Evolutionary conservation across 2,888 invertebrate species (phyloP), one percentile per base, ranked within the genome.

Genomic region (Xestia c-nigrum): DNA sequence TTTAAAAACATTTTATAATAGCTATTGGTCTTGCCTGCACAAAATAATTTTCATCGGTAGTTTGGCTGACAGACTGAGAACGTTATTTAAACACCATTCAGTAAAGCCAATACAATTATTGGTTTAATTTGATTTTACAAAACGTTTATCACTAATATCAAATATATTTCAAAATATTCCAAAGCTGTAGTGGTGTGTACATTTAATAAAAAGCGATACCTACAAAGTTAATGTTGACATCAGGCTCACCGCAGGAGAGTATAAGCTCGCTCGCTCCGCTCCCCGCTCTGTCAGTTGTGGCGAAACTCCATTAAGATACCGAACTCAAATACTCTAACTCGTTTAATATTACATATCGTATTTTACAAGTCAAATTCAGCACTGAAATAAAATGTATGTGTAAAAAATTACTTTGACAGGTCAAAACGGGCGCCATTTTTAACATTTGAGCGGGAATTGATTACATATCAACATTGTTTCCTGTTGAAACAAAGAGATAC

Each of bases 281-380:
- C 85, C 83, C 61, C 43, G 19, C 59, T 84, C 72, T 81, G 75
- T 77, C 77, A 78, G 74, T 78, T 91, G 92, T 85, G 92, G 92
- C 76, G 47, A 88, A 87, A 86, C 81, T 90, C 92, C 93, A 93
- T 93, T 93, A 91, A 80, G 83, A 85, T 79, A 88, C 85, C 81
- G 69, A 85, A 81, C 87, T 83, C 78, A 78, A 80, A 87, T 82
- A 87, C 80, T 81, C 86, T 78, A 80, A 74, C 81, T 85, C 76
- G 76, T 81, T 84, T 75, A 85, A 84, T 85, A 79, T 84, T 78
- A 80, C 63, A 63, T 69, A 31, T 71, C 59, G 74, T 75, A 75
- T 74, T 86, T 83, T 83, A 77, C 72, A 72, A 61, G 80, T 31
- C 61, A 83, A 59, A 73, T 74, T 69, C 47, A 71, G 67, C 67